Conservation (phyloP, 2,888 invertebrate species). For the Nephrotoma guestfalica region DNA sequence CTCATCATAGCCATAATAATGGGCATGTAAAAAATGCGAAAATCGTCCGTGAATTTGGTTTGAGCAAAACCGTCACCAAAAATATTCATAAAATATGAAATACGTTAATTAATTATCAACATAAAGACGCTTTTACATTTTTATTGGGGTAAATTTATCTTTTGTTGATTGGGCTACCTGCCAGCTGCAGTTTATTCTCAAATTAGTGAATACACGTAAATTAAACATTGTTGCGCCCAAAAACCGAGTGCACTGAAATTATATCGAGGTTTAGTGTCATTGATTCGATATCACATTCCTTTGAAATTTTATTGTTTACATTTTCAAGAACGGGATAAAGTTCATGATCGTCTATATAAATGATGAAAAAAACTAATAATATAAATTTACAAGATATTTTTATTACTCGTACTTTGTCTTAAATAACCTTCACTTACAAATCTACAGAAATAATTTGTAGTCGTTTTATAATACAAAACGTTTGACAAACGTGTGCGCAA, state of each 20-base stretch:
- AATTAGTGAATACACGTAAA: background rate
- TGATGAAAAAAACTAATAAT: background rate
- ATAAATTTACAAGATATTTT: background rate
- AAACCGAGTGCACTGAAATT: background rate
- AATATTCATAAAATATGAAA: background rate
- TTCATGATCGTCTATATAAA: background rate
- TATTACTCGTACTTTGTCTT: background rate
- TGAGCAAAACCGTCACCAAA: background rate
- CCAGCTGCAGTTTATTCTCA: background rate
- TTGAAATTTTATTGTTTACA: background rate
- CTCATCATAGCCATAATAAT: background rate
- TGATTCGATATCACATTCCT: background rate
- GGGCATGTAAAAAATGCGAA: background rate
- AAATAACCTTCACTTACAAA: background rate
- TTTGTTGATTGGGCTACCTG: background rate
- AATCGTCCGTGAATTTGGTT: background rate
- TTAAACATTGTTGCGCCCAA: background rate
- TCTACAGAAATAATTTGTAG: background rate
- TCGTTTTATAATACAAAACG: background rate
- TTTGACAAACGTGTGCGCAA: background rate
- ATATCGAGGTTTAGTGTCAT: background rate
- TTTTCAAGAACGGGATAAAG: background rate
- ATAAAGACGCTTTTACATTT: background rate
- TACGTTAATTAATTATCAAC: background rate
- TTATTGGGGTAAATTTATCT: background rate